Conservation (phyloP, 2,888 invertebrate species). For the Rotaria magnacalcarata region DNA sequence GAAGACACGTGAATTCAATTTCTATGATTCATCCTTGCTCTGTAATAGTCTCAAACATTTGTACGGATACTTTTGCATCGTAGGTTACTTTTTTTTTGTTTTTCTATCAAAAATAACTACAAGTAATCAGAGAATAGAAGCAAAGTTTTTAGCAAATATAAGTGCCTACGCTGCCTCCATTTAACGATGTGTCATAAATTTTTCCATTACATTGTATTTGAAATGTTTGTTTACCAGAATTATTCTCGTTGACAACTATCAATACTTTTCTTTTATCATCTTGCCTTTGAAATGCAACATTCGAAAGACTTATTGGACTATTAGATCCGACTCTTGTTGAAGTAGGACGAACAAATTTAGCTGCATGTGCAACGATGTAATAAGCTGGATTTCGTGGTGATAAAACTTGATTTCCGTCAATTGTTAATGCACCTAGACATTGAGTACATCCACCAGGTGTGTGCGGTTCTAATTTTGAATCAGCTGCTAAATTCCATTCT, state of each 20-base stretch:
- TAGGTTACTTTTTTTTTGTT: too few species aligned
- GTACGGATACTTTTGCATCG: too few species aligned
- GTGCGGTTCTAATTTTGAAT: constrained; percentile 41
- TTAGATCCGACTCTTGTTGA: constrained; percentile 41
- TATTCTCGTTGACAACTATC: not conserved
- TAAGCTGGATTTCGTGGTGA: constrained; percentile 46
- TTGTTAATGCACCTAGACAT: constrained; percentile 47
- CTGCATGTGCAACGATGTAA: constrained; percentile 47
- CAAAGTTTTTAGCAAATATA: not conserved
- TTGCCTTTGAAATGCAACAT: constrained; percentile 23
- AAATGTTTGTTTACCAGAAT: not conserved
- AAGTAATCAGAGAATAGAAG: too few species aligned
- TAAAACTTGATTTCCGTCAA: constrained; percentile 38
- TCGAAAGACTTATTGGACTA: not conserved
- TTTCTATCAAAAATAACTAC: too few species aligned
- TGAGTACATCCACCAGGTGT: constrained; percentile 48
- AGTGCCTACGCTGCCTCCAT: constrained; percentile 14
- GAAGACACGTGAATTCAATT: too few species aligned
- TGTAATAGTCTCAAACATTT: too few species aligned
- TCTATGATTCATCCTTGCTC: too few species aligned
- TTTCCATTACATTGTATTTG: not conserved
- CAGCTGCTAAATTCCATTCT: constrained; percentile 48
- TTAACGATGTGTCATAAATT: not conserved
- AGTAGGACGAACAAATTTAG: constrained; percentile 47
- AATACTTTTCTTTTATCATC: not conserved